phyloP scores from a whole-genome alignment of 2,888 invertebrate species.

The Agrochola macilenta region DNA sequence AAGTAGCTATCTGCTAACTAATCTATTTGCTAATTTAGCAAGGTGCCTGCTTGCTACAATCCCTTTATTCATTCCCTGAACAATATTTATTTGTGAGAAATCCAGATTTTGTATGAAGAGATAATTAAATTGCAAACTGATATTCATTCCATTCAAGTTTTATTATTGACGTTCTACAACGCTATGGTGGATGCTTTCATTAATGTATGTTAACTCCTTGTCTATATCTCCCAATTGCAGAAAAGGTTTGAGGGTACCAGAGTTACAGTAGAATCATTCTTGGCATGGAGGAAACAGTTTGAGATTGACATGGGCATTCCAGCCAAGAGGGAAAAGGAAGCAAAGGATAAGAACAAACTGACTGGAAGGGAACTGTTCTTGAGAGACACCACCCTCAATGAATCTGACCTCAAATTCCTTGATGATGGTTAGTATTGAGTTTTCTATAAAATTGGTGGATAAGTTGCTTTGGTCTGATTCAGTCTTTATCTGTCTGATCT shows the following conservation, averaged over 20 bases:
- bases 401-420: constrained; percentile 98
- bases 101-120: background rate
- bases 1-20: background rate
- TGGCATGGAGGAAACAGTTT: constrained; percentile 98
- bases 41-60: background rate
- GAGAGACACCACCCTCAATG: constrained; percentile 97
- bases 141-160: background rate
- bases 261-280: constrained; percentile 98
- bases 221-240: constrained; percentile 80
- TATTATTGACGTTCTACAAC: background rate
- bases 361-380: constrained; percentile 98
- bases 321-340: constrained; percentile 93
- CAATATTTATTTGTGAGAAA: background rate
- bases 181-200: background rate
- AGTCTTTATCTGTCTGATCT: too few species aligned
- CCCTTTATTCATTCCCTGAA: background rate
- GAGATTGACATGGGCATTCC: constrained; percentile 96
- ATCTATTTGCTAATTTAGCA: background rate
- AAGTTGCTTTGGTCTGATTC: background rate
- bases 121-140: background rate
- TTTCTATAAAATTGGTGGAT: background rate
- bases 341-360: constrained; percentile 94
- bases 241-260: constrained; percentile 98
- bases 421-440: constrained; percentile 92
- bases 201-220: background rate